These are phyloP conservation scores for Rhadina sibilatrix DNA, from an alignment of 2,113 vertebrate species.

Conservation along the genomic window DNA sequence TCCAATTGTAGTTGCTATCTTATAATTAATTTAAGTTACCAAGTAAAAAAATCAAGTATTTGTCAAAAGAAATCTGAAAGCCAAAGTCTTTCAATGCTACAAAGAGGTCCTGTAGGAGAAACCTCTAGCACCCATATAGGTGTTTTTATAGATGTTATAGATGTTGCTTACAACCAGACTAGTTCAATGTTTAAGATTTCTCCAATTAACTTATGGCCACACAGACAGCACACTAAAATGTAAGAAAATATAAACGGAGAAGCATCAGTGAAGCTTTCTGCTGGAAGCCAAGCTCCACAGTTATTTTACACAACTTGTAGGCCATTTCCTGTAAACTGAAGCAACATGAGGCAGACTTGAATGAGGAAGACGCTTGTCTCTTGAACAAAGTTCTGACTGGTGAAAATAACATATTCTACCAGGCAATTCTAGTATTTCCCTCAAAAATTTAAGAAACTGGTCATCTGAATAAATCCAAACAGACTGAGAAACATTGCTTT, in stretches of 20 bases:
- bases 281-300: neutral
- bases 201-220: neutral
- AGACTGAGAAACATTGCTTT: neutral
- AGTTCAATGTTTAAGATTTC: neutral
- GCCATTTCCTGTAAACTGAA: neutral
- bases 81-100: neutral
- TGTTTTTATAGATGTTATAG: neutral
- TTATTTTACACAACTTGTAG: neutral
- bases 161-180: neutral
- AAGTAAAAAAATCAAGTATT: neutral
- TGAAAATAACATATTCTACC: neutral
- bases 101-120: neutral
- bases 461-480: neutral
- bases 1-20: neutral
- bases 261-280: neutral
- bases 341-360: neutral
- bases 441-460: neutral
- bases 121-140: neutral
- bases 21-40: neutral
- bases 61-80: neutral
- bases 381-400: neutral
- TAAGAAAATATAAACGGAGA: neutral
- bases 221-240: neutral
- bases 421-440: neutral
- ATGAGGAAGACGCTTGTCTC: neutral